Evolutionary conservation across 2,797 vertebrate genomes (phyloP).

Genomic region (Neosilurus mollespiculum): DNA sequence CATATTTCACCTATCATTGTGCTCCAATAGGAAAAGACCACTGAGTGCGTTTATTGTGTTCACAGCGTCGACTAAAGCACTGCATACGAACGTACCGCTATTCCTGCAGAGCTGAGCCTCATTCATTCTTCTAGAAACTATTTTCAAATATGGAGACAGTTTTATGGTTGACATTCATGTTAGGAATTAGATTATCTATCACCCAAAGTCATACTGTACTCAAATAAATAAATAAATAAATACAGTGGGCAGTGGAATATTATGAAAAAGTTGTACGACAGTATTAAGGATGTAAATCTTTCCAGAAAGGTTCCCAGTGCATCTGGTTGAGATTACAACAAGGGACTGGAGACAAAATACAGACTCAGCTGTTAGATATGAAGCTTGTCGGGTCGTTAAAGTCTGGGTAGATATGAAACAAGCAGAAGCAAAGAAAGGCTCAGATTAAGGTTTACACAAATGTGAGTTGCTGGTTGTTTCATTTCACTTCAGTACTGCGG

Average conservation of each 20-base stretch:
- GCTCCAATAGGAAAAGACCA: conserved; percentile 2
- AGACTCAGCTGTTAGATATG: neutral
- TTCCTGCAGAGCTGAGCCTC: neutral
- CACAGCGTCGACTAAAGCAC: neutral
- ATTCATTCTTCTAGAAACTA: neutral
- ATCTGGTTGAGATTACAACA: neutral
- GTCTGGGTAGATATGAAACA: neutral
- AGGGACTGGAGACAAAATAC: neutral
- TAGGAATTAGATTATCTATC: neutral
- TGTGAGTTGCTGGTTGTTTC: neutral
- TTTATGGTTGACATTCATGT: neutral
- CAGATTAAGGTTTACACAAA: neutral
- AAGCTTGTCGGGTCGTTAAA: neutral
- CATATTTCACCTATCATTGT: conserved; percentile 19
- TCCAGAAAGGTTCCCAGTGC: neutral
- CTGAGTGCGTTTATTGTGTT: conserved; percentile 11
- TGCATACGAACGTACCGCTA: neutral
- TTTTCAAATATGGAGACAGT: neutral
- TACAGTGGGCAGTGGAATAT: too few relatives aligned
- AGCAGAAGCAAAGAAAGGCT: neutral
- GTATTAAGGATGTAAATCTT: neutral
- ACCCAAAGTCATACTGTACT: neutral
- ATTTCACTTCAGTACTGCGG: neutral
- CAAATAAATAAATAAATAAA: too few relatives aligned
- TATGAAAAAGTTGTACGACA: neutral